A percentile compares a stretch with the other conserved stretches of the same genome.
Conservation (phyloP, 2,113 vertebrate species). For the Hirundichthys speculiger region DNA sequence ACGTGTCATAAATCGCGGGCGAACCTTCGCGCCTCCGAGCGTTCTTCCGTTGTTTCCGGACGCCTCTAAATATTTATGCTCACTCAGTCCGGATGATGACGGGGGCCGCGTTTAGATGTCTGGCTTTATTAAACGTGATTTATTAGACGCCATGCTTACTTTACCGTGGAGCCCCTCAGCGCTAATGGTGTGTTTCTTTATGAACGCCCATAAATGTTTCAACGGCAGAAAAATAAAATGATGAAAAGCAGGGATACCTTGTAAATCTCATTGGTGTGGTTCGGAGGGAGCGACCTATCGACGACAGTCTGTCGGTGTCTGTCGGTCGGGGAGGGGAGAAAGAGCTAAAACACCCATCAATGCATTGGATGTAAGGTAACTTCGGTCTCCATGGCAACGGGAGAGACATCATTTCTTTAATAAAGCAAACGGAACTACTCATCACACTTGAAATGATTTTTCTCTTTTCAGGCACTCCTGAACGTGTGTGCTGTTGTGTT, state of each 20-base stretch:
- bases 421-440: too few relatives aligned
- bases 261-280: slow-evolving; percentile 72
- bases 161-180: slow-evolving; percentile 69
- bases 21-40: slow-evolving; percentile 24
- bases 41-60: slow-evolving; percentile 54
- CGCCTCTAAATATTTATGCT: slow-evolving; percentile 65
- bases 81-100: slow-evolving; percentile 41
- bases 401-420: too few relatives aligned
- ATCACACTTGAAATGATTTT: too few relatives aligned
- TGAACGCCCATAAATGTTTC: slow-evolving; percentile 79
- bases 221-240: slow-evolving; percentile 71
- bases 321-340: slow-evolving; percentile 1
- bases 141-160: slow-evolving; percentile 72
- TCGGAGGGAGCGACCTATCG: slow-evolving; percentile 17
- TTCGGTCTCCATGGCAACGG: not conserved
- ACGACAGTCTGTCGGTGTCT: not conserved
- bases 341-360: slow-evolving; percentile 6
- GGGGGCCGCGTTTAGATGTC: slow-evolving; percentile 64
- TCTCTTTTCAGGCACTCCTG: too few relatives aligned
- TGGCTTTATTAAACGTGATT: slow-evolving; percentile 76
- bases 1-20: slow-evolving; percentile 51
- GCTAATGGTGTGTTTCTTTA: slow-evolving; percentile 78
- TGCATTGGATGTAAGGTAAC: not conserved
- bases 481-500: too few relatives aligned
- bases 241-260: slow-evolving; percentile 69